These are phyloP conservation scores for Polydrusus pterygomalis DNA, from an alignment of 2,888 invertebrate genomes.

Conservation along the genomic window DNA sequence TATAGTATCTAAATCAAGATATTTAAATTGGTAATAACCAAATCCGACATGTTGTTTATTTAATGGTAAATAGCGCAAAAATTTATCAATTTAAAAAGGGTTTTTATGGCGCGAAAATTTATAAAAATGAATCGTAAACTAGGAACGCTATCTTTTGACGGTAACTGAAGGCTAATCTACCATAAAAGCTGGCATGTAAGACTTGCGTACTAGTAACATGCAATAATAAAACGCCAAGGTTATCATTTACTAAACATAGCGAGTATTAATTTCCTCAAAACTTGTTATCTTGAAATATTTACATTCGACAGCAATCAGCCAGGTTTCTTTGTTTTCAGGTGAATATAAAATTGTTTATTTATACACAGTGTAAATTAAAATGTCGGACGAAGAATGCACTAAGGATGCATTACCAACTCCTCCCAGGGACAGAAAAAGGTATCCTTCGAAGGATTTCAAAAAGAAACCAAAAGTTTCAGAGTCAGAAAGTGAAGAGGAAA, in stretches of 20 bases:
- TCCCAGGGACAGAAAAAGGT: conserved; percentile 47
- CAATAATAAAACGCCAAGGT: background rate
- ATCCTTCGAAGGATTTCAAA: background rate
- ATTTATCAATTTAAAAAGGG: too few relatives aligned
- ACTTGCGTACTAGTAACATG: background rate
- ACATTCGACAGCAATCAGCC: background rate
- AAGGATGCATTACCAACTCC: conserved; percentile 57
- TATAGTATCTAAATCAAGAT: too few relatives aligned
- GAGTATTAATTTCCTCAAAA: background rate
- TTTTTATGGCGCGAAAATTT: background rate
- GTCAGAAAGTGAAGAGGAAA: background rate
- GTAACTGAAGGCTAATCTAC: background rate
- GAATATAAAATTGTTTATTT: background rate
- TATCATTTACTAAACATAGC: background rate
- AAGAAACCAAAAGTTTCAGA: background rate
- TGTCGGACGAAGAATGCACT: conserved; percentile 45
- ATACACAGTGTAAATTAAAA: background rate
- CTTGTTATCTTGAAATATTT: conserved; percentile 13
- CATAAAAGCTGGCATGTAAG: background rate
- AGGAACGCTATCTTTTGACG: background rate
- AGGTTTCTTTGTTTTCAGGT: conserved; percentile 22
- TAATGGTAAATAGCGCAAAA: too few relatives aligned
- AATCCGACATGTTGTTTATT: too few relatives aligned
- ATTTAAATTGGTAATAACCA: too few relatives aligned
- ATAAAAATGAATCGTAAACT: background rate